A percentile compares a stretch with the other conserved stretches of the same genome.
Evolutionary conservation across 2,888 invertebrate genomes (phyloP).

Genomic region (Euplagia quadripunctaria): DNA sequence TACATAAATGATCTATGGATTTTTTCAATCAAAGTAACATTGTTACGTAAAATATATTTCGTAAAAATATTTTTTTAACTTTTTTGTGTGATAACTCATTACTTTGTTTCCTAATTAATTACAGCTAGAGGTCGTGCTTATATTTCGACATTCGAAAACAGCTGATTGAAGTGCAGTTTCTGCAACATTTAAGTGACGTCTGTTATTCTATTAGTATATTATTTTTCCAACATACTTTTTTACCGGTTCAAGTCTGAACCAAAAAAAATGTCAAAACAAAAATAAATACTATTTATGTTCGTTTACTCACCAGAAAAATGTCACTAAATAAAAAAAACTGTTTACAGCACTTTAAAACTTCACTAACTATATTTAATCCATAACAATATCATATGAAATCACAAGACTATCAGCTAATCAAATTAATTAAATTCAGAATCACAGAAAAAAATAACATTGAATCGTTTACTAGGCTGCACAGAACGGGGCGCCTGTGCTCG

Average conservation of each 20-base stretch:
- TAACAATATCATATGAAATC: background rate
- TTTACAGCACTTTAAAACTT: constrained; percentile 24
- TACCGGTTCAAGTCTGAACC: background rate
- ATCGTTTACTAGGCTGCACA: constrained; percentile 13
- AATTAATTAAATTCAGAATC: constrained; percentile 13
- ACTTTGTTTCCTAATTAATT: background rate
- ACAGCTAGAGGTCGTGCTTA: background rate
- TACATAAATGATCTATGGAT: too few relatives aligned
- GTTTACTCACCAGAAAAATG: constrained; percentile 19
- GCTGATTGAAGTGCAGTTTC: background rate
- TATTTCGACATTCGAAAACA: background rate
- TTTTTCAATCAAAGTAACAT: too few relatives aligned
- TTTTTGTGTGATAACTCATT: background rate
- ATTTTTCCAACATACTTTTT: background rate
- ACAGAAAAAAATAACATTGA: constrained; percentile 10
- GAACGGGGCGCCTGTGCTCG: constrained; percentile 39
- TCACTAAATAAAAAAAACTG: constrained; percentile 5
- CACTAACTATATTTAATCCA: constrained; percentile 10
- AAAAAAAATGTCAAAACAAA: background rate
- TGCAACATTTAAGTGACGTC: background rate
- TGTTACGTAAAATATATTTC: background rate
- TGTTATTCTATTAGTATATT: background rate
- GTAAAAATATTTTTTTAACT: background rate
- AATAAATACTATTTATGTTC: background rate
- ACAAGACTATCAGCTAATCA: constrained; percentile 6